A percentile compares a stretch with the other conserved stretches of the same genome.
Evolutionary conservation across 2,797 vertebrate species (phyloP).

Genomic region (Rhabdophis nuchalis): DNA sequence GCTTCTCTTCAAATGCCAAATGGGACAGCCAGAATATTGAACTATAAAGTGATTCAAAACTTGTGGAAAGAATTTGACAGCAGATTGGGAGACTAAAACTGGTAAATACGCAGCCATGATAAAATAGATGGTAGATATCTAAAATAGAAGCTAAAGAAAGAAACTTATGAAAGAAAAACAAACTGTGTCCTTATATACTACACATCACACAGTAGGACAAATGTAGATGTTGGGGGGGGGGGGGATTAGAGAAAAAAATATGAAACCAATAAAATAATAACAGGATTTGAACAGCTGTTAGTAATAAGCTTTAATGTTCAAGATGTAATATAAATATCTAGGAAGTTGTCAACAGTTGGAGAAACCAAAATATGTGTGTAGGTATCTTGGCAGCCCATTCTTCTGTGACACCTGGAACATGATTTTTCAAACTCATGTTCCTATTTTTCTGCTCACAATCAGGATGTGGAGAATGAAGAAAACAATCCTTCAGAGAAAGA

Average conservation of each 20-base stretch:
- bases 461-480: not conserved
- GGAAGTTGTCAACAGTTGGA: not conserved
- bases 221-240: not conserved
- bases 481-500: not conserved
- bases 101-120: not conserved
- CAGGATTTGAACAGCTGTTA: not conserved
- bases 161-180: not conserved
- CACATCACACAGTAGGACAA: not conserved
- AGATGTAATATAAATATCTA: not conserved
- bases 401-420: not conserved
- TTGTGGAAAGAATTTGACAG: not conserved
- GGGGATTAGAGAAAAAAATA: not conserved
- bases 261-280: not conserved
- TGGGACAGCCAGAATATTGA: slow-evolving; percentile 46
- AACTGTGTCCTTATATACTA: not conserved
- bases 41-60: slow-evolving; percentile 46
- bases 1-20: slow-evolving; percentile 54
- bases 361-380: not conserved
- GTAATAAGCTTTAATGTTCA: not conserved
- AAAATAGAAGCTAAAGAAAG: not conserved
- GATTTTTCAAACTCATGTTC: not conserved
- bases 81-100: not conserved
- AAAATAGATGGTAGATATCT: not conserved
- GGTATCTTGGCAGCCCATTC: not conserved
- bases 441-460: not conserved